Evolutionary conservation across 2,113 vertebrate genomes (phyloP).

Genomic region (Microtus montanus): DNA sequence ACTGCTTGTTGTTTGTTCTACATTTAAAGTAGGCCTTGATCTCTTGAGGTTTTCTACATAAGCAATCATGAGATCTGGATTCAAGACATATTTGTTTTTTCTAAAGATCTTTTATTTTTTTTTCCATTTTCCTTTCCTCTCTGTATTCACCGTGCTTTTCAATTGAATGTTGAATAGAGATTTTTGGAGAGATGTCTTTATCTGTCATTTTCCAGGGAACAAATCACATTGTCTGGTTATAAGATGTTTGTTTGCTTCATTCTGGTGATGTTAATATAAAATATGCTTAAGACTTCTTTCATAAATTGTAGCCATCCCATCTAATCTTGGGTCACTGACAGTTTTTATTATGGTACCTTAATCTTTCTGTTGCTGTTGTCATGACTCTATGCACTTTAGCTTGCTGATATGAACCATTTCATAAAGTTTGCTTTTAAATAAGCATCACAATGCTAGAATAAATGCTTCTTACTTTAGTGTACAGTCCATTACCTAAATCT

Average conservation of each 20-base stretch:
- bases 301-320: rapidly evolving
- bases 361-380: neutral
- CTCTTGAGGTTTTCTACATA: neutral
- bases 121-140: too few species aligned
- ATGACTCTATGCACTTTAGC: neutral
- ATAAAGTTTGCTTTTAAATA: neutral
- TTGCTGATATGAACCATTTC: neutral
- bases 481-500: neutral
- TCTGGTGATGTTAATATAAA: neutral
- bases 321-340: neutral
- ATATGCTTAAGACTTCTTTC: too few species aligned
- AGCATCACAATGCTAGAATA: neutral
- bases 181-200: neutral
- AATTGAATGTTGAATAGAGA: neutral
- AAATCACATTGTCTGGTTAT: neutral
- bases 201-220: neutral
- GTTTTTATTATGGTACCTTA: neutral
- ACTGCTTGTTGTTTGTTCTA: neutral
- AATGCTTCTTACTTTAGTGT: neutral
- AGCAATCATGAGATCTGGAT: neutral
- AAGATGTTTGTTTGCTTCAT: neutral
- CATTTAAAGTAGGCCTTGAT: neutral
- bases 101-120: too few species aligned
- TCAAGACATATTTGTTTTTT: neutral
- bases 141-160: neutral